These are phyloP conservation scores for Gallinago paraguaiae DNA, from an alignment of 2,113 vertebrate species.

Conservation along the genomic window DNA sequence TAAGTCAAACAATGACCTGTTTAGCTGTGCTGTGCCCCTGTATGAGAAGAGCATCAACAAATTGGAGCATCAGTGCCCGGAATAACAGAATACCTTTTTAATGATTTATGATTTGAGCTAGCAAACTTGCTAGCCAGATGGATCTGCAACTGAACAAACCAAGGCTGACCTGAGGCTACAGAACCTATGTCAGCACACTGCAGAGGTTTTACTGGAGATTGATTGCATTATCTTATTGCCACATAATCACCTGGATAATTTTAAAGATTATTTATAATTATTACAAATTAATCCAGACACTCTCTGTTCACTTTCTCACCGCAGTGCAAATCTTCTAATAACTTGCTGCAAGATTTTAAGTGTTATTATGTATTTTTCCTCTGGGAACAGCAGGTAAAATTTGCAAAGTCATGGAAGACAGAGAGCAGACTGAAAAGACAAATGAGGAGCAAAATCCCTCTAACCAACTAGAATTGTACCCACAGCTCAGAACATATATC, in stretches of 20 bases:
- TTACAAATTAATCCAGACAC: neutral
- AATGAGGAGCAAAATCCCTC: neutral
- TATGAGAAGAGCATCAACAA: constrained; percentile 8
- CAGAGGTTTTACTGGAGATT: neutral
- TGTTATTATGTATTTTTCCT: neutral
- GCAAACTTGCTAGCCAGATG: constrained; percentile 35
- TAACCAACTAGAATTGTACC: neutral
- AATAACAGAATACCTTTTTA: constrained; percentile 42
- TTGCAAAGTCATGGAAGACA: neutral
- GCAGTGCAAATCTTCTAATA: neutral
- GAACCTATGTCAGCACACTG: neutral
- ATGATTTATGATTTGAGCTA: constrained; percentile 9
- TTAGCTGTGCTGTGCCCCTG: constrained; percentile 7
- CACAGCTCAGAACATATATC: neutral
- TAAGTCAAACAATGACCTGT: constrained; percentile 44
- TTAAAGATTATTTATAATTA: neutral
- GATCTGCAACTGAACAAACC: constrained; percentile 24
- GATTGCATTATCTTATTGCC: neutral
- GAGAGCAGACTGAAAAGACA: neutral
- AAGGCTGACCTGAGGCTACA: constrained; percentile 19
- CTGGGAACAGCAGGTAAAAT: neutral
- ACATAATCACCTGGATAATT: neutral
- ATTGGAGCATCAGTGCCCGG: constrained; percentile 17
- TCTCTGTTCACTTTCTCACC: neutral
- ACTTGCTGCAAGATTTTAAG: neutral